Conservation (phyloP, 2,797 vertebrate genomes). For the Siniperca undulata region DNA sequence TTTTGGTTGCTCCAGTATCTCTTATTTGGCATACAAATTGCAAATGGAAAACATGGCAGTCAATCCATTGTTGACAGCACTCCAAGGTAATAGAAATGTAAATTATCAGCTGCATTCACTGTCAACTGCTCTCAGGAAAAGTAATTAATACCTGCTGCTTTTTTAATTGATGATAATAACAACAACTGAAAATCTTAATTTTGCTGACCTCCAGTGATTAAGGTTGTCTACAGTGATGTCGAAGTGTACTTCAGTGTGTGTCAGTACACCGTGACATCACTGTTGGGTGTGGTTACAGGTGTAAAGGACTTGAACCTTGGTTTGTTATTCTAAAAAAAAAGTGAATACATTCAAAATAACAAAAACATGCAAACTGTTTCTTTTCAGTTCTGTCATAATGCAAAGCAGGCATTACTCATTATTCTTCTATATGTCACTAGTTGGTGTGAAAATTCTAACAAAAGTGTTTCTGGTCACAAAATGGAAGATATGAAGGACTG, state of each 20-base stretch:
- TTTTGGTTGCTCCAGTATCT: background rate
- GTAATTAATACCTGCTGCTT: background rate
- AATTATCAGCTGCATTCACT: background rate
- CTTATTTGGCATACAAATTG: background rate
- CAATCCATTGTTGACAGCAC: background rate
- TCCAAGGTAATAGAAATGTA: background rate
- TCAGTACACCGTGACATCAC: background rate
- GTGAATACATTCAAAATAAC: background rate
- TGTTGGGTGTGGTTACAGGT: background rate
- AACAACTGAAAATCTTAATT: too few species aligned
- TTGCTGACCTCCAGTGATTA: background rate
- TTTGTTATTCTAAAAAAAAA: background rate
- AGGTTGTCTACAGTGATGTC: background rate
- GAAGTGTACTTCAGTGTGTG: background rate
- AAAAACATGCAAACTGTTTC: background rate
- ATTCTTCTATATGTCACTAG: background rate
- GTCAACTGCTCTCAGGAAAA: constrained; percentile 19
- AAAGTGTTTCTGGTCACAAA: background rate
- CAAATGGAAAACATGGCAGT: background rate
- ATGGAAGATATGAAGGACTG: background rate
- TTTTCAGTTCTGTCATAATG: background rate
- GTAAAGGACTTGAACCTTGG: background rate
- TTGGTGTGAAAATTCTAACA: background rate
- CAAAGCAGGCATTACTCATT: background rate
- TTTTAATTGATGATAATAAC: background rate